Evolutionary conservation across 2,888 invertebrate species (phyloP).

Genomic region (Nomada ruficornis): DNA sequence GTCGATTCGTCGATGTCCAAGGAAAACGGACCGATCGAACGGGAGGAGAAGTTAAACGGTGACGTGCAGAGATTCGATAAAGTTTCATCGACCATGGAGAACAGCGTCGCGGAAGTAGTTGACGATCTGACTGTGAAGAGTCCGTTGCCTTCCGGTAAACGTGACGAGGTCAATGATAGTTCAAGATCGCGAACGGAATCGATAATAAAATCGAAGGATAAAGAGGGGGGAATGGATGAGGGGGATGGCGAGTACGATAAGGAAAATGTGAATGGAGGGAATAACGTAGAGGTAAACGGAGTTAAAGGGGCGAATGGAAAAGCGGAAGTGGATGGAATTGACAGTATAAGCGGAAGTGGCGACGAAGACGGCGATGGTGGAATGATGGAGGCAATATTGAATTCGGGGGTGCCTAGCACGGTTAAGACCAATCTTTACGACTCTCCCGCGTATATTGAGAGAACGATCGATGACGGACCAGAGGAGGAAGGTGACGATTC

Average conservation of each 20-base stretch:
- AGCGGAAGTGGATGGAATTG: constrained; percentile 13
- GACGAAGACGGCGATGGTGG: constrained; percentile 30
- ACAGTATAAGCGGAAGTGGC: constrained; percentile 18
- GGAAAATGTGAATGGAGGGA: constrained; percentile 34
- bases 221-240: background rate
- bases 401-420: constrained; percentile 16
- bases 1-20: constrained; percentile 51
- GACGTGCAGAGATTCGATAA: constrained; percentile 50
- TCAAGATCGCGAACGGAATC: constrained; percentile 32
- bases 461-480: constrained; percentile 78
- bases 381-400: constrained; percentile 14
- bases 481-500: constrained; percentile 83
- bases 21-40: constrained; percentile 29
- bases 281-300: constrained; percentile 4
- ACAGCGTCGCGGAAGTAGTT: constrained; percentile 26
- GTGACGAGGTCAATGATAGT: constrained; percentile 38
- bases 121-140: constrained; percentile 58
- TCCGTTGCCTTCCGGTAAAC: constrained; percentile 54
- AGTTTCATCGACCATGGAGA: constrained; percentile 49
- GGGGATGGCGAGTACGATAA: constrained; percentile 6
- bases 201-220: constrained; percentile 20
- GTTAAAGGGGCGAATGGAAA: constrained; percentile 16
- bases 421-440: constrained; percentile 69
- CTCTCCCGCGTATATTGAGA: constrained; percentile 77
- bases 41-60: constrained; percentile 55